Percentiles rank a stretch among this genome's conserved stretches.
Evolutionary conservation across 1,140 invertebrate genomes (phyloP).

Genomic region (Zaprionus ghesquierei): DNA sequence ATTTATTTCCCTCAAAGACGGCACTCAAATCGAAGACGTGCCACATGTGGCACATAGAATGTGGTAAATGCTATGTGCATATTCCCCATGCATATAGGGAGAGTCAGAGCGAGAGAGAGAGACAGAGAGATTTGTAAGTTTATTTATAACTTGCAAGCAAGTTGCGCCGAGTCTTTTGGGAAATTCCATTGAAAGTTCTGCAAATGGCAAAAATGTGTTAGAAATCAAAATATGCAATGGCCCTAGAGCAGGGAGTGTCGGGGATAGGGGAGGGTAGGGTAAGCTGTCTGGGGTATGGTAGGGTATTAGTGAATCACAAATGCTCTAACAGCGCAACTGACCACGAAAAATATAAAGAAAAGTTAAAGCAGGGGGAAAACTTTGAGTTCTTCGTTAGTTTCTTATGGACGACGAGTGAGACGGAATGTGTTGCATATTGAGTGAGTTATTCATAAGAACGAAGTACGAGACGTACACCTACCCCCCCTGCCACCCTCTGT

Average conservation of each 20-base stretch:
- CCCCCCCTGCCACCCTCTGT: background rate
- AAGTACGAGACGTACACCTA: background rate
- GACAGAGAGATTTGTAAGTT: background rate
- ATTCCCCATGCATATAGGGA: background rate
- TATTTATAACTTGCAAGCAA: background rate
- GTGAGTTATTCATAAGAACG: background rate
- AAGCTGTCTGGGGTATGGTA: background rate
- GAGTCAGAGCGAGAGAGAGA: background rate
- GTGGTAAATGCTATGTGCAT: background rate
- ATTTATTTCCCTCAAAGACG: conserved; percentile 16
- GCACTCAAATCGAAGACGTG: background rate
- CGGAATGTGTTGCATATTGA: background rate
- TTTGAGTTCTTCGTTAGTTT: background rate
- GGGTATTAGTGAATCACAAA: background rate
- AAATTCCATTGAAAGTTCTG: conserved; percentile 51
- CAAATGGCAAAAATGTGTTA: conserved; percentile 61
- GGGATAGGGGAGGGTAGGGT: background rate
- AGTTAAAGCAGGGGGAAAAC: background rate
- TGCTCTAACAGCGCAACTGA: background rate
- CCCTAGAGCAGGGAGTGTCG: background rate
- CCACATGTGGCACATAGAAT: conserved; percentile 11
- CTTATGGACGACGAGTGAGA: too few relatives aligned
- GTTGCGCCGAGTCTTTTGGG: background rate
- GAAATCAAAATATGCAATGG: conserved; percentile 45
- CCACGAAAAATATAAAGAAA: conserved; percentile 13